These are phyloP conservation scores for Ornithorhynchus anatinus DNA, from an alignment of 2,113 vertebrate genomes.

Conservation along the genomic window DNA sequence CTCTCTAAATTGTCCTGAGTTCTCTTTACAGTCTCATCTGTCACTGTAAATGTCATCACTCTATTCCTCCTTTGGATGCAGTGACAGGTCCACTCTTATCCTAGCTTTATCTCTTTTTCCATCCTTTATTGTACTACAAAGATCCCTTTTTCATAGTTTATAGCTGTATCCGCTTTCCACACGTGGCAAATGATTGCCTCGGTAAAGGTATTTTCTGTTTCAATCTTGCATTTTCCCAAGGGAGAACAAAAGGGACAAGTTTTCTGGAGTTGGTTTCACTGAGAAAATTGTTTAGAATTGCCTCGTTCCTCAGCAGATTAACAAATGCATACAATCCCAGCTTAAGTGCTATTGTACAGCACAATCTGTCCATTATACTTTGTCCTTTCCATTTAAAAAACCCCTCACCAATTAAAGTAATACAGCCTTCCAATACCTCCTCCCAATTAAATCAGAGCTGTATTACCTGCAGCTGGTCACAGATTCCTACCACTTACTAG, in stretches of 20 bases:
- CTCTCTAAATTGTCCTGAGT: conserved; percentile 81
- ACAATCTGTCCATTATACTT: conserved; percentile 99
- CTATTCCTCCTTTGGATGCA: conserved; percentile 82
- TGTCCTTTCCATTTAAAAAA: conserved; percentile 96
- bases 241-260: conserved; percentile 90
- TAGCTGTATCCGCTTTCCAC: conserved; percentile 95
- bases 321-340: conserved; percentile 95
- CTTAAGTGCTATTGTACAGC: conserved; percentile 97
- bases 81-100: conserved; percentile 90
- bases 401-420: conserved; percentile 99
- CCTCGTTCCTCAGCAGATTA: conserved; percentile 99
- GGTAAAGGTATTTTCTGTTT: conserved; percentile 99
- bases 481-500: conserved; percentile 85
- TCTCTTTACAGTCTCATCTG: conserved; percentile 89
- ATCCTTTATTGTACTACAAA: conserved; percentile 90
- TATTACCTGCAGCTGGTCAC: conserved; percentile 95
- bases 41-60: conserved; percentile 96
- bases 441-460: conserved; percentile 98
- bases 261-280: conserved; percentile 97
- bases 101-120: conserved; percentile 90
- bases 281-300: conserved; percentile 99
- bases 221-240: conserved; percentile 99
- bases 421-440: conserved; percentile 99
- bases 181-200: conserved; percentile 95
- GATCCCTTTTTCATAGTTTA: conserved; percentile 84